Base-by-base conservation (phyloP, 2,888 invertebrate species). In the Drosophila neonasuta region DNA sequence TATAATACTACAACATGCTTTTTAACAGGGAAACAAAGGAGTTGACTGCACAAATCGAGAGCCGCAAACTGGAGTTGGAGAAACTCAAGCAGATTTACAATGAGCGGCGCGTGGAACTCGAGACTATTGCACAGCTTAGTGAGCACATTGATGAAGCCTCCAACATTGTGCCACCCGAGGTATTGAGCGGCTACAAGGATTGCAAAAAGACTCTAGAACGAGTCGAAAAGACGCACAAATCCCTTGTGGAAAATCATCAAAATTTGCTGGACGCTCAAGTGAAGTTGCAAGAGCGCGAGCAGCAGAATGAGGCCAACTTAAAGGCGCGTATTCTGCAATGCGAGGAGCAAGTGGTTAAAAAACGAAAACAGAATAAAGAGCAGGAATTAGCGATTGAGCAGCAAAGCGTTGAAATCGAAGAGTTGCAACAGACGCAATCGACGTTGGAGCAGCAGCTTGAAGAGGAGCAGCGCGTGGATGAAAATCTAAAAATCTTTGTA, bases 21-120 rank as follows among this genome's bases (percentile, higher is more conserved):
- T 0, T 6, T 1, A 5, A 5, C 48, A 85, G 88, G 8, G 62
- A 77, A 46, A 68, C 55, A 4, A 63, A 68, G 0, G 51, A 64
- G 39, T 52, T 71, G 0, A 5, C 42, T 0, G 55, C 42, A 1
- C 58, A 72, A 20, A 73, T 75, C 0, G 64, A 73, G 5, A 60
- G 20, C 30, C 55, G 39, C 55, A 76, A 87, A 20, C 20, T 54
- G 1, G 77, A 86, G 34, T 57, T 79, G 20, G 54, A 51, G 2
- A 60, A 70, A 20, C 72, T 69, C 61, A 67, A 58, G 48, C 52
- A 75, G 10, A 48, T 66, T 1, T 60, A 75, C 4, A 75, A 83
- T 3, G 78, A 83, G 3, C 79, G 77, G 3, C 71, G 79, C 9
- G 45, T 66, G 0, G 68, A 59, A 24, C 78, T 80, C 1, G 74